Base-by-base conservation (phyloP, 2,888 invertebrate genomes). In the Harpagoxenus sublaevis region DNA sequence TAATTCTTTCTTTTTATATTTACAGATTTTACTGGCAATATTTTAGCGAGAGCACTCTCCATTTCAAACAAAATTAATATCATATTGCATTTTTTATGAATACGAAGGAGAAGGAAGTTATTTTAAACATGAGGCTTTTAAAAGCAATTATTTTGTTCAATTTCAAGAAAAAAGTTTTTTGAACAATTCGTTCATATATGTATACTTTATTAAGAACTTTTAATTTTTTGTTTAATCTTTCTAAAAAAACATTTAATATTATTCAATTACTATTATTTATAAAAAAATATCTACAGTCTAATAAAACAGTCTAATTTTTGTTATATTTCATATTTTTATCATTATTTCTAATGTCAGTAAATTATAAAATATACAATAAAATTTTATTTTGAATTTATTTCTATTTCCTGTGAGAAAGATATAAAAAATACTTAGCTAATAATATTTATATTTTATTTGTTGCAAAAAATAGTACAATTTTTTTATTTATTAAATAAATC, bases 1-100 rank as follows among this genome's bases (percentile, higher is more conserved):
- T 55, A 65, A 48, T 28, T 3, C n/a, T n/a, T 74, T 45, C 42
- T 45, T 53, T 70, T 62, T 31, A 12, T 8, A 62, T 45, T 75
- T 10, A 1, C 48, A 48, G 15, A 51, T 75, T 75, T 75, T 35
- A 62, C 35, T 23, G 4, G 12, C 8, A 31, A 51, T 62, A 48
- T 75, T 74, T 62, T 35, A 62, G 35, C 35, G 9, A 39, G 31
- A 62, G 15, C 23, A 60, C 6, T 62, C 23, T 48, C 0, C 42
- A n/a, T n/a, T 74, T n/a, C 9, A 62, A 48, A 53, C 9, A 71
- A 71, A 42, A 23, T 23, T 23, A 45, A 39, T 51, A 35, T 62
- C 0, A 48, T 15, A 23, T 62, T 48, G 35, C 62, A 48, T 23
- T n/a, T 12, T 74, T 74, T 45, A 31, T 45, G 5, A 60, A 60